Evolutionary conservation across 2,888 invertebrate species (phyloP).

Genomic region (Drosophila subsilvestris): DNA sequence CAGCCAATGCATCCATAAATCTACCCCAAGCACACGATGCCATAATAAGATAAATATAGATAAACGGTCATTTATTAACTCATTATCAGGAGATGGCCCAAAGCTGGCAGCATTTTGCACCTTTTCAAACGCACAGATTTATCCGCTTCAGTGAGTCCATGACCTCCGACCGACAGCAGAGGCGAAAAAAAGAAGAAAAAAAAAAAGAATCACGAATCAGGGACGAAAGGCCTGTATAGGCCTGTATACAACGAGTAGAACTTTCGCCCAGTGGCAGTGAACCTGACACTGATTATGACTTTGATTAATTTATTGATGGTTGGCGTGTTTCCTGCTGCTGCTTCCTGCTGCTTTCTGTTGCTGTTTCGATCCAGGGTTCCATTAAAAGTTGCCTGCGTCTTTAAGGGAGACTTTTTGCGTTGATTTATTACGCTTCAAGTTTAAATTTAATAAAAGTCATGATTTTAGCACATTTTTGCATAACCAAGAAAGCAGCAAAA

Average conservation of each 20-base stretch:
- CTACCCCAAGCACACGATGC: slow-evolving; percentile 1
- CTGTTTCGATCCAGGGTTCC: slow-evolving; percentile 24
- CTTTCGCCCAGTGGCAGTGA: slow-evolving; percentile 68
- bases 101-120: slow-evolving; percentile 66
- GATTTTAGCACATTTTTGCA: slow-evolving; percentile 51
- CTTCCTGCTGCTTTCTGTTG: slow-evolving; percentile 56
- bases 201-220: slow-evolving; percentile 2
- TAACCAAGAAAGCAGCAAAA: slow-evolving; percentile 18
- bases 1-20: slow-evolving; percentile 36
- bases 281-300: slow-evolving; percentile 81
- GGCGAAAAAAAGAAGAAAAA: too few relatives aligned
- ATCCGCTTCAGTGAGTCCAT: slow-evolving; percentile 54
- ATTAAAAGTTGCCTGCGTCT: slow-evolving; percentile 59
- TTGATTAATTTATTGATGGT: slow-evolving; percentile 83
- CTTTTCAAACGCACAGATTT: slow-evolving; percentile 58
- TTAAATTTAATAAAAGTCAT: slow-evolving; percentile 78
- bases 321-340: slow-evolving; percentile 78
- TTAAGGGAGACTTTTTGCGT: slow-evolving; percentile 50
- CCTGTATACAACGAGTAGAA: slow-evolving; percentile 30
- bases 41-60: slow-evolving; percentile 58
- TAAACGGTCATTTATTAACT: slow-evolving; percentile 73
- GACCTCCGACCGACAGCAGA: slow-evolving; percentile 25
- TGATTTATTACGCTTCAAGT: slow-evolving; percentile 78
- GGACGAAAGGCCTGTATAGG: slow-evolving; percentile 20
- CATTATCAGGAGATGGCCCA: slow-evolving; percentile 64